phyloP scores from a whole-genome alignment of 2,888 invertebrate genomes.

The Meandrusa payeni region DNA sequence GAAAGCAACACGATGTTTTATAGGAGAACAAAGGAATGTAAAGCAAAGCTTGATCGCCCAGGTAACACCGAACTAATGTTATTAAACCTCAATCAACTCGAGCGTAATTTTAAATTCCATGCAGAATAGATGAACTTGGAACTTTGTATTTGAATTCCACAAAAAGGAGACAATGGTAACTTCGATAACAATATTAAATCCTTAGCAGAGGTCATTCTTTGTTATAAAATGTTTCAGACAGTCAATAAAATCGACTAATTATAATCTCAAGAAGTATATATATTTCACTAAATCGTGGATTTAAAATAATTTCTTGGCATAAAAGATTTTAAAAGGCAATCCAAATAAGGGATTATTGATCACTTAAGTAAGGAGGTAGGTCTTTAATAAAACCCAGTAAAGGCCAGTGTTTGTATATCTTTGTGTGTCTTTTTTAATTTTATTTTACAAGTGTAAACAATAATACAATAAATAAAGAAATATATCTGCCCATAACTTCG shows the following conservation, averaged over 20 bases:
- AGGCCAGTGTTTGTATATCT: no score
- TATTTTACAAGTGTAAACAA: no score
- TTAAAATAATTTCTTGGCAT: no score
- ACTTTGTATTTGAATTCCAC: conserved; percentile 1
- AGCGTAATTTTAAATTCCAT: conserved; percentile 1
- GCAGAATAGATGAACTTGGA: conserved; percentile 11
- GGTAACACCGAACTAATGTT: conserved; percentile 3
- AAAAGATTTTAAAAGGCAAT: not conserved
- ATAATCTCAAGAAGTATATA: conserved; percentile 3
- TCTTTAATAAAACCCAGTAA: not conserved
- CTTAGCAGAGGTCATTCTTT: conserved; percentile 5
- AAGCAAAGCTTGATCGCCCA: not conserved
- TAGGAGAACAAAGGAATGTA: no score
- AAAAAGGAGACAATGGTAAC: conserved; percentile 3
- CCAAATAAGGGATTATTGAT: conserved; percentile 1
- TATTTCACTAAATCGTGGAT: not conserved
- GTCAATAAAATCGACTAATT: not conserved
- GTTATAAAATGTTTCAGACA: conserved; percentile 2
- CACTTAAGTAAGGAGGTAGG: not conserved
- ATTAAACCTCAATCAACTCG: not conserved
- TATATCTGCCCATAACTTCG: no score
- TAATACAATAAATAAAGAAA: no score
- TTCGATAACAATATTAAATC: conserved; percentile 11
- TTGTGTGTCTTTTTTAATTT: no score
- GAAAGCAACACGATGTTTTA: no score